phyloP scores from a whole-genome alignment of 2,113 vertebrate species.

The Pavo muticus region DNA sequence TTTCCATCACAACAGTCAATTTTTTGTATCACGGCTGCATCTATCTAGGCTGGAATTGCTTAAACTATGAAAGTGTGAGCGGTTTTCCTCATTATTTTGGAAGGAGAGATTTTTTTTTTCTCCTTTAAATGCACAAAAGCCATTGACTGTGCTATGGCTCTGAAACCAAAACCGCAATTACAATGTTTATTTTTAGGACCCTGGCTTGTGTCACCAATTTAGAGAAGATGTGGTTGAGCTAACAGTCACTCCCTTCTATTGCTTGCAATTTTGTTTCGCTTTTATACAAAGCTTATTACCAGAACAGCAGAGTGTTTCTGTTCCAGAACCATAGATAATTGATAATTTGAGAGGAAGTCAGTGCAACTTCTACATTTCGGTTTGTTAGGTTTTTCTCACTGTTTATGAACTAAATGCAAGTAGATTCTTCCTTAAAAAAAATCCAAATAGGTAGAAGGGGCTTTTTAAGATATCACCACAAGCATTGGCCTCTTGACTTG shows the following conservation, averaged over 20 bases:
- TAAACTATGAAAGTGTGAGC: not conserved
- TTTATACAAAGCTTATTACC: constrained; percentile 41
- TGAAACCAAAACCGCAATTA: constrained; percentile 71
- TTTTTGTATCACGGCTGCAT: not conserved
- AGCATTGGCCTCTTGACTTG: not conserved
- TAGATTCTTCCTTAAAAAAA: not conserved
- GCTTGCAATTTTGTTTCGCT: constrained; percentile 40
- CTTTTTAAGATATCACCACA: not conserved
- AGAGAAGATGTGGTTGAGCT: constrained; percentile 76
- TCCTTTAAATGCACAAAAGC: not conserved
- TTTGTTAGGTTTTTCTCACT: not conserved
- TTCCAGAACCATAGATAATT: not conserved
- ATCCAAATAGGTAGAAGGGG: not conserved
- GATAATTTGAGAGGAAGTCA: constrained; percentile 4
- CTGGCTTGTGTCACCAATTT: constrained; percentile 66
- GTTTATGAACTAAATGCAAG: not conserved
- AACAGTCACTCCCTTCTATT: constrained; percentile 54
- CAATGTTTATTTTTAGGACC: constrained; percentile 72
- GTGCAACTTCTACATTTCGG: not conserved
- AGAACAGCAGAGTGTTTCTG: constrained; percentile 34
- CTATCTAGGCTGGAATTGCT: not conserved
- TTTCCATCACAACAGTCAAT: not conserved
- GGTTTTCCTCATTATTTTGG: not conserved
- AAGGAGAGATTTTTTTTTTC: not conserved
- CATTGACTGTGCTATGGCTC: constrained; percentile 33